Evolutionary conservation across 2,888 invertebrate genomes (phyloP).

Genomic region (Theretra japonica): DNA sequence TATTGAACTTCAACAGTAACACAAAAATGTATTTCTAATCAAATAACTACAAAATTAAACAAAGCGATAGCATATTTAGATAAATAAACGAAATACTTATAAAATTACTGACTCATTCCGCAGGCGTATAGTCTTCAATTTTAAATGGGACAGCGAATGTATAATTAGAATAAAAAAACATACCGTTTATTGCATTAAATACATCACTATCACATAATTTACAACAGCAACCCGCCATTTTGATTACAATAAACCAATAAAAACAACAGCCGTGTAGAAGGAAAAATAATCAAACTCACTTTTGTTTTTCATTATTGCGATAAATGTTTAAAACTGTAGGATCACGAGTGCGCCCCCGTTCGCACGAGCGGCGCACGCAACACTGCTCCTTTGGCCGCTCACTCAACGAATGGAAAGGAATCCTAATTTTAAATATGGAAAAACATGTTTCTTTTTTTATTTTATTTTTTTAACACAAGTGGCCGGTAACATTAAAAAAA

Average conservation of each 20-base stretch:
- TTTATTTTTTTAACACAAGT: constrained; percentile 32
- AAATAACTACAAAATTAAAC: not conserved
- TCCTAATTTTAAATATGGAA: constrained; percentile 34
- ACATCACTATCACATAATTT: not conserved
- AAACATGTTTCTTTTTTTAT: constrained; percentile 32
- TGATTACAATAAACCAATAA: constrained; percentile 14
- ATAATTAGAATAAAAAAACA: constrained; percentile 20
- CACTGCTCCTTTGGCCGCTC: constrained; percentile 30
- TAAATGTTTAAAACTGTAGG: constrained; percentile 18
- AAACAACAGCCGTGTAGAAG: constrained; percentile 7
- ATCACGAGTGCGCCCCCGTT: constrained; percentile 28
- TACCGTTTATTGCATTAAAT: constrained; percentile 3
- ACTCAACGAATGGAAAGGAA: constrained; percentile 32
- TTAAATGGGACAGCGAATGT: constrained; percentile 5
- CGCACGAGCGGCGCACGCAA: constrained; percentile 28
- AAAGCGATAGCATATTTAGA: not conserved
- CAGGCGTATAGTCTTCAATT: not conserved
- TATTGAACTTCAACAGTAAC: constrained; percentile 4
- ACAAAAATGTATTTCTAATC: not conserved
- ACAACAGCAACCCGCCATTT: constrained; percentile 2
- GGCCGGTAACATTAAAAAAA: not conserved
- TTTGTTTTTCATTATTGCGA: constrained; percentile 31
- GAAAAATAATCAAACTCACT: constrained; percentile 28
- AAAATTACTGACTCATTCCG: constrained; percentile 13
- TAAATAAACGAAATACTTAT: not conserved